Evolutionary conservation across 2,797 vertebrate species (phyloP).

Genomic region (Glyptemys insculpta): DNA sequence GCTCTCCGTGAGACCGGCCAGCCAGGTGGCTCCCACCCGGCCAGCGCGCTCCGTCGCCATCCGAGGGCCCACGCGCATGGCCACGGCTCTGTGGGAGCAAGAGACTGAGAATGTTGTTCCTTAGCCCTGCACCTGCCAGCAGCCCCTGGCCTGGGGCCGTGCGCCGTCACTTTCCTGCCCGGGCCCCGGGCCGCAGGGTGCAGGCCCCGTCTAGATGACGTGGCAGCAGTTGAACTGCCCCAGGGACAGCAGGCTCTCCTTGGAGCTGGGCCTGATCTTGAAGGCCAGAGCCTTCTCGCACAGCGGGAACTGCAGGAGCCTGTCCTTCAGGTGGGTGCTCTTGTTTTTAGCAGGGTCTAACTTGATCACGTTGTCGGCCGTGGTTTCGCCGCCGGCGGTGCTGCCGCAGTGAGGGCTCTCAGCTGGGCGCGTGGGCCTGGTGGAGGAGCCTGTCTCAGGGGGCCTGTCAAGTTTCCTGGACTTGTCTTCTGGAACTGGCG

Average conservation of each 20-base stretch:
- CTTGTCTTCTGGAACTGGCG: background rate
- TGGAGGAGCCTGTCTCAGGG: background rate
- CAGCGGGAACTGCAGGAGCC: slow-evolving; percentile 90
- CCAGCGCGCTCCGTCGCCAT: accelerated
- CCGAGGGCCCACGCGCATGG: too few relatives aligned
- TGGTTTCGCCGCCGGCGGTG: background rate
- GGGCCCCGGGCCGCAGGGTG: too few relatives aligned
- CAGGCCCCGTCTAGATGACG: slow-evolving; percentile 80
- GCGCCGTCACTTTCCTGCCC: too few relatives aligned
- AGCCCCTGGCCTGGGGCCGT: background rate
- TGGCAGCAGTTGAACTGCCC: slow-evolving; percentile 94
- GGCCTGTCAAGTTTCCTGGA: background rate
- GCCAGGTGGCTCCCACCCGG: background rate
- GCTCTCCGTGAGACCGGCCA: background rate
- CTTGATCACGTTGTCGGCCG: slow-evolving; percentile 28
- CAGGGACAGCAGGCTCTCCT: slow-evolving; percentile 89
- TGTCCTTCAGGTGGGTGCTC: slow-evolving; percentile 86
- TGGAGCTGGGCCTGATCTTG: slow-evolving; percentile 87
- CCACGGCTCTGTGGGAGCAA: background rate
- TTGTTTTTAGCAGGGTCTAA: slow-evolving; percentile 82
- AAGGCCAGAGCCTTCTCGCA: slow-evolving; percentile 93
- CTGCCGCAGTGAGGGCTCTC: background rate
- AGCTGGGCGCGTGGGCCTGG: accelerated
- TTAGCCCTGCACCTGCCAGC: background rate
- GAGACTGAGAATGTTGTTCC: background rate